A percentile compares a stretch with the other conserved stretches of the same genome.
Evolutionary conservation across 1,140 invertebrate species (phyloP).

Genomic region (Babylonia areolata): DNA sequence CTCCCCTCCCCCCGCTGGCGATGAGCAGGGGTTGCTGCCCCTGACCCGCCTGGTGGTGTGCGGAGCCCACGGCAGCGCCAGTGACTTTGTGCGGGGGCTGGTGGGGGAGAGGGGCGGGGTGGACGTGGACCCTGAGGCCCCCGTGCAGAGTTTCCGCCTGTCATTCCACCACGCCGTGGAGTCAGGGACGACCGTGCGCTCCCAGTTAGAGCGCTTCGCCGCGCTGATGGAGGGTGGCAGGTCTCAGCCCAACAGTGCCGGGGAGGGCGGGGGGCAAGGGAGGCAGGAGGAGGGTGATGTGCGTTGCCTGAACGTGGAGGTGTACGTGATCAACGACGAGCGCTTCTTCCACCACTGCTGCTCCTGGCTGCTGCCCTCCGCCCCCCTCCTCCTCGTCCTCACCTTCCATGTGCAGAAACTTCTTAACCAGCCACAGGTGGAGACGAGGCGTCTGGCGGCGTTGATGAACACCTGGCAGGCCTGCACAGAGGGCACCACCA

Average conservation of each 20-base stretch:
- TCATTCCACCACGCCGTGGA: neutral
- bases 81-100: conserved; percentile 20
- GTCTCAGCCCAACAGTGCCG: neutral
- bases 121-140: neutral
- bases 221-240: neutral
- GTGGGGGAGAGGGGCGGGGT: neutral
- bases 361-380: conserved; percentile 2
- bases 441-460: conserved; percentile 24
- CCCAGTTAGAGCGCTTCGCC: neutral
- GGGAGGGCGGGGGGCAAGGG: neutral
- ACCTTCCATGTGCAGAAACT: conserved; percentile 24
- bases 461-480: conserved; percentile 10
- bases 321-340: conserved; percentile 32
- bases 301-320: conserved; percentile 17
- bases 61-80: conserved; percentile 13
- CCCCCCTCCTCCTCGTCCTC: neutral
- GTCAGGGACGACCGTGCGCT: neutral
- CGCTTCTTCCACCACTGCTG: conserved; percentile 29
- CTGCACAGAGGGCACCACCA: neutral
- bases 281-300: neutral
- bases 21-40: neutral
- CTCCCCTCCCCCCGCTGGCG: neutral
- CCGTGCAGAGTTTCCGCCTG: conserved; percentile 15
- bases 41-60: conserved; percentile 28
- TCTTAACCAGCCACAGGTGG: conserved; percentile 30